Evolutionary conservation across 1,140 invertebrate genomes (phyloP), one percentile per base, ranked within the genome.

Genomic region (Drosophila arawakana): DNA sequence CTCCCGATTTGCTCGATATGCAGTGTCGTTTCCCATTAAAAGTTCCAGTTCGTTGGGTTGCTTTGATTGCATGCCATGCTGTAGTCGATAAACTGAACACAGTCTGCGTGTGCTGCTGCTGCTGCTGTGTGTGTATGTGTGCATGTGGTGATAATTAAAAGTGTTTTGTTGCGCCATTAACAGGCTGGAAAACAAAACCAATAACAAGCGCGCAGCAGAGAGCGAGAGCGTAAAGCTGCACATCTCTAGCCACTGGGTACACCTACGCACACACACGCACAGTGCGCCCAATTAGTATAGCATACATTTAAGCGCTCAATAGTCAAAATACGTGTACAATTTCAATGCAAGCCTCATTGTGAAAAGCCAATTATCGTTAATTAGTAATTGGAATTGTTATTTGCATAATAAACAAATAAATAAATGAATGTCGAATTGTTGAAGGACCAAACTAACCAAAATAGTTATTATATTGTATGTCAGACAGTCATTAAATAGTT

Each of bases 131-230:
- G 35, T 30, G 59, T 34, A 66, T 69, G 43, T 58, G 59, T 39
- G 43, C 39, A 49, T 63, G 47, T 43, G 60, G 21, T 73, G 81
- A 77, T 84, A 84, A 84, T 84, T 84, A 80, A 80, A 84, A 80
- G 73, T 80, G 77, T 84, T 84, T 76, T 63, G 60, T 76, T 71
- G 49, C 61, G 66, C 59, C 66, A 84, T 80, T 80, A 84, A 78
- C 81, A 80, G 43, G 46, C 52, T 54, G 54, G n/a, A 55, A 55
- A 61, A 57, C 58, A 46, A 25, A 43, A 41, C 50, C 55, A 41
- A 58, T 44, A 73, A 73, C 62, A 37, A 52, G 6, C 55, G 47
- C 8, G 41, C 35, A 68, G 55, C 55, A 34, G 34, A 55, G 9
- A 5, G 35, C 10, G 7, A 25, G 7, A 54, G 52, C 35, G 13